phyloP scores from a whole-genome alignment of 2,113 vertebrate genomes.

The Zosterops borbonicus region DNA sequence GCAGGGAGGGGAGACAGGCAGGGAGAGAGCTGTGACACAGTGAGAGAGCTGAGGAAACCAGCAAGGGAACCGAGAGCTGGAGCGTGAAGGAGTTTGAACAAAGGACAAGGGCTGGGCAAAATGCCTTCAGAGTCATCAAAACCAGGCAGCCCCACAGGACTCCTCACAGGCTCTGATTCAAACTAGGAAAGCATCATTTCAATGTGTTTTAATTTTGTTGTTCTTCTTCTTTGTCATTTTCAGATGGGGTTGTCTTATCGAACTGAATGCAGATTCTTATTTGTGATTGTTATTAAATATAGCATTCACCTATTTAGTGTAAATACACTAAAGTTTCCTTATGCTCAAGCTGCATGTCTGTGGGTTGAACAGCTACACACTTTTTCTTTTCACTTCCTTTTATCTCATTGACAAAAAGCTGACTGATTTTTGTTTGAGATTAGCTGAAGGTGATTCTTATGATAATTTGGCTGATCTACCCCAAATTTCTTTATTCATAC shows the following conservation, averaged over 20 bases:
- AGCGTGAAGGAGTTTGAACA: neutral
- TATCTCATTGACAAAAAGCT: neutral
- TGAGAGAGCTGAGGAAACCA: neutral
- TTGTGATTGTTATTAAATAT: neutral
- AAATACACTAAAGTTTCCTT: neutral
- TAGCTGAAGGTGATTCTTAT: neutral
- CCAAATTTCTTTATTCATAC: neutral
- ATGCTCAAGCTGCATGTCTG: neutral
- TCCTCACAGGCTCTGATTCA: neutral
- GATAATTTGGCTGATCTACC: neutral
- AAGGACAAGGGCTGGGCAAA: slow-evolving; percentile 12
- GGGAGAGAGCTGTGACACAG: neutral
- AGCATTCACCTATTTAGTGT: neutral
- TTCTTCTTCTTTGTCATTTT: neutral
- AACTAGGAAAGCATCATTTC: neutral
- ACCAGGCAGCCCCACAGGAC: neutral
- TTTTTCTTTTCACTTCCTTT: slow-evolving; percentile 32
- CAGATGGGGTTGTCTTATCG: neutral
- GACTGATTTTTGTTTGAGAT: neutral
- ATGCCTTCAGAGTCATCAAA: neutral
- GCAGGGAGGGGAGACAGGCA: neutral
- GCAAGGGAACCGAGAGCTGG: neutral
- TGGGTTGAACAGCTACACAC: neutral
- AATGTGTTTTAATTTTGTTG: neutral
- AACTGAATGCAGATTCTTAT: neutral